These are phyloP conservation scores for Acanthurus lineatus DNA, from an alignment of 2,797 vertebrate species.

Conservation along the genomic window DNA sequence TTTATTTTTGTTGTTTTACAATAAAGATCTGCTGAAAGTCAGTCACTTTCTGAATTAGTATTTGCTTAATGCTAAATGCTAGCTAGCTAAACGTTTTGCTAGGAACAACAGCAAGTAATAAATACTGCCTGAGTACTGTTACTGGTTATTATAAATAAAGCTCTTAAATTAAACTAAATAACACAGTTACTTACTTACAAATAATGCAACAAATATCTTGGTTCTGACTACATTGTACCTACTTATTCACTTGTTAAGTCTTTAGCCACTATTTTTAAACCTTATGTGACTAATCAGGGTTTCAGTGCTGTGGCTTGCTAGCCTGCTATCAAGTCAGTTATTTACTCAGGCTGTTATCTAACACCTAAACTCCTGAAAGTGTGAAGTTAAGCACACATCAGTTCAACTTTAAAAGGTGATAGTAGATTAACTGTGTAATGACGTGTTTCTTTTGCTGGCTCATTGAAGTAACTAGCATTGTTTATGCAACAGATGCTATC, in stretches of 20 bases:
- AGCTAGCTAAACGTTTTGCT: neutral
- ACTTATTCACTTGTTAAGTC: neutral
- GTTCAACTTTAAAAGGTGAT: neutral
- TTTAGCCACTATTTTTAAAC: neutral
- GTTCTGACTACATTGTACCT: neutral
- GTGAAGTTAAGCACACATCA: neutral
- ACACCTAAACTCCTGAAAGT: neutral
- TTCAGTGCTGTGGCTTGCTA: neutral
- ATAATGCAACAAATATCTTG: neutral
- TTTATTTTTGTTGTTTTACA: constrained; percentile 3
- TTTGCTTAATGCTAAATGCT: no score
- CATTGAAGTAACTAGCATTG: neutral
- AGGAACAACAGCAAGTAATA: constrained; percentile 7
- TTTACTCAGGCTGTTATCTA: neutral
- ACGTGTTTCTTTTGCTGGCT: neutral
- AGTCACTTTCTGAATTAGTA: constrained; percentile 5
- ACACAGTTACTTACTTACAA: neutral
- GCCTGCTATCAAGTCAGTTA: neutral
- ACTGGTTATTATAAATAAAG: neutral
- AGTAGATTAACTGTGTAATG: neutral
- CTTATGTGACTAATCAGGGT: no score
- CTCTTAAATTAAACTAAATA: neutral
- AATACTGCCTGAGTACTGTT: constrained; percentile 3
- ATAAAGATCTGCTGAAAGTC: neutral
- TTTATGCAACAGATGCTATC: neutral